A percentile compares a stretch with the other conserved stretches of the same genome.
phyloP scores from a whole-genome alignment of 2,797 vertebrate genomes.

The Platyrinchus mystaceus region DNA sequence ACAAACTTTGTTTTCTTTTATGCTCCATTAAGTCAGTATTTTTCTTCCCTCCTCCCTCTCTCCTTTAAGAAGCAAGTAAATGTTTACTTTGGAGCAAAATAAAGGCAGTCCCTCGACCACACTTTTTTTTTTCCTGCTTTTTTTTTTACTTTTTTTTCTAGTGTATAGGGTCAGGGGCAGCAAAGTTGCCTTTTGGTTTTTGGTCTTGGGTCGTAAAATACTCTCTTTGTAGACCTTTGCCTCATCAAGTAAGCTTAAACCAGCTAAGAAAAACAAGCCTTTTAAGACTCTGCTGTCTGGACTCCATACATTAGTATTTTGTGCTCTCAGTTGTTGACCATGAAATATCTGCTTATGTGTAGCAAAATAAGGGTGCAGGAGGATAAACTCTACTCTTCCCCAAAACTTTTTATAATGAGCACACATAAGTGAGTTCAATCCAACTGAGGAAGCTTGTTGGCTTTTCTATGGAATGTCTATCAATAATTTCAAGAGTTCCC shows the following conservation, averaged over 20 bases:
- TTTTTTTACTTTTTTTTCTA: neutral
- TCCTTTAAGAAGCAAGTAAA: neutral
- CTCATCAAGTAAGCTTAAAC: neutral
- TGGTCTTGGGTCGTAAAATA: neutral
- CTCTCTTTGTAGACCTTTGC: neutral
- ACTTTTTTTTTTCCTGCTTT: neutral
- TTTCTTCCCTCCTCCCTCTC: neutral
- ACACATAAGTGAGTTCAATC: neutral
- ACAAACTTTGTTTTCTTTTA: slow-evolving; percentile 1
- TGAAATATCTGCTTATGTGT: neutral
- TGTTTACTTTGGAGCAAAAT: slow-evolving; percentile 18
- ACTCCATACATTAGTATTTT: neutral
- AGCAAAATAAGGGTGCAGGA: neutral
- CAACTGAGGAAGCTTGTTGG: rapidly evolving
- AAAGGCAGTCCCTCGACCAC: neutral
- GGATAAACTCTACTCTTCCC: neutral
- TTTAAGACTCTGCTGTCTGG: neutral
- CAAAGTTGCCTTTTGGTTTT: neutral
- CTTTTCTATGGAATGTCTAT: neutral
- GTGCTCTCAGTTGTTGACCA: neutral
- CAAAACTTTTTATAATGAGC: neutral
- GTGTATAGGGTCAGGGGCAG: neutral
- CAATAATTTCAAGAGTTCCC: neutral
- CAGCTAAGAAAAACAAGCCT: neutral
- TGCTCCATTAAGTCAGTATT: neutral